Evolutionary conservation across 2,113 vertebrate species (phyloP), one percentile per base, ranked within the genome.

Genomic region (Columba janthina): DNA sequence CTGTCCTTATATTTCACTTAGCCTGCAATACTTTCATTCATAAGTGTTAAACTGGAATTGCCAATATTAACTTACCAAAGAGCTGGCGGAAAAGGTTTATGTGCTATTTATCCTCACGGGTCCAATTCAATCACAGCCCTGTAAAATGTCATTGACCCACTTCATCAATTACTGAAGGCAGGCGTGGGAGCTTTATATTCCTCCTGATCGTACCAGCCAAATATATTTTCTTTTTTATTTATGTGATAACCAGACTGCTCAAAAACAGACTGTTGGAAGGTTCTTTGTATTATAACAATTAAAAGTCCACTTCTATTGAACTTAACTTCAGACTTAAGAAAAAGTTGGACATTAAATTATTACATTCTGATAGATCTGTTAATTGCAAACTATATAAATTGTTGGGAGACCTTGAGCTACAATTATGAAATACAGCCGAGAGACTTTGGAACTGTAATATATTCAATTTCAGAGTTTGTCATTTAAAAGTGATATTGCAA

Each of bases 121-220:
- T 29, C 91, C 90, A 91, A 97, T 95, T 85, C 81, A 93, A 50
- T 85, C 25, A 44, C 71, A 92, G 79, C 66, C 85, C 96, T 97
- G 95, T 85, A 86, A 97, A 97, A 97, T 97, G 95, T 97, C 97
- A 98, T 78, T 80, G 91, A 90, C 84, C 94, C 90, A 97, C 93
- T 96, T 96, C 97, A 97, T 97, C 97, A 95, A 90, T 97, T 96
- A 94, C 95, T 50, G 26, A 81, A 83, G 76, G 65, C 93, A 96
- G 79, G 84, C 17, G 7, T 96, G 87, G 81, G 81, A 96, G 67
- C 62, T 88, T 62, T 72, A 54, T 44, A 65, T 77, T 97, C 54
- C 61, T 90, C 44, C 67, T 91, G 34, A 64, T 57, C 82, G 42
- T 84, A 84, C 50, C 81, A 85, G 60, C 61, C 75, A 95, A 88